Evolutionary conservation across 2,888 invertebrate species (phyloP).

Genomic region (Dryadula phaetusa): DNA sequence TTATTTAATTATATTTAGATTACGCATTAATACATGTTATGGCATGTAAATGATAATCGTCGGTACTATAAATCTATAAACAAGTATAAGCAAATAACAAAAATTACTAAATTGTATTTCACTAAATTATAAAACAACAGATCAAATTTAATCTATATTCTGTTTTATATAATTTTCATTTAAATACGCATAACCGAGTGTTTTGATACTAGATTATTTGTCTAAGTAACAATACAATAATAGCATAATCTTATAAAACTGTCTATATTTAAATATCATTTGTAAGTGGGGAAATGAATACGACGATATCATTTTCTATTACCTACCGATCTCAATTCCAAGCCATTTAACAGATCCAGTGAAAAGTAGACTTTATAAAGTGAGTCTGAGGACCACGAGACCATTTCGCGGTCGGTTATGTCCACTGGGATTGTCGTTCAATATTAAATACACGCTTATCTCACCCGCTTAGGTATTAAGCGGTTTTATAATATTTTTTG

Average conservation of each 20-base stretch:
- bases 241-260: neutral
- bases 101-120: no score
- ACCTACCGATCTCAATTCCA: slow-evolving; percentile 43
- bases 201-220: no score
- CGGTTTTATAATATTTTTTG: slow-evolving; percentile 9
- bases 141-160: no score
- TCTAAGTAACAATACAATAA: neutral
- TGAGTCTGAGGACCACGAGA: slow-evolving; percentile 43
- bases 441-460: slow-evolving; percentile 41
- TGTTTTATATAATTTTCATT: no score
- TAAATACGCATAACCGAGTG: no score
- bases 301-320: slow-evolving; percentile 39
- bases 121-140: no score
- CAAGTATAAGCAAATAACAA: no score
- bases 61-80: no score
- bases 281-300: slow-evolving; percentile 35
- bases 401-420: slow-evolving; percentile 57
- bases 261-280: slow-evolving; percentile 12
- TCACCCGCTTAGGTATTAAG: slow-evolving; percentile 24
- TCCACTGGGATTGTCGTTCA: slow-evolving; percentile 45
- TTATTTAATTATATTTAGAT: no score
- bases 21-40: no score
- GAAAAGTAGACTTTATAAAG: slow-evolving; percentile 58
- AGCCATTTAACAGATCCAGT: slow-evolving; percentile 45
- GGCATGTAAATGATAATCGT: no score